Evolutionary conservation across 2,113 vertebrate genomes (phyloP), one percentile per base, ranked within the genome.

Genomic region (Glaucomys volans): DNA sequence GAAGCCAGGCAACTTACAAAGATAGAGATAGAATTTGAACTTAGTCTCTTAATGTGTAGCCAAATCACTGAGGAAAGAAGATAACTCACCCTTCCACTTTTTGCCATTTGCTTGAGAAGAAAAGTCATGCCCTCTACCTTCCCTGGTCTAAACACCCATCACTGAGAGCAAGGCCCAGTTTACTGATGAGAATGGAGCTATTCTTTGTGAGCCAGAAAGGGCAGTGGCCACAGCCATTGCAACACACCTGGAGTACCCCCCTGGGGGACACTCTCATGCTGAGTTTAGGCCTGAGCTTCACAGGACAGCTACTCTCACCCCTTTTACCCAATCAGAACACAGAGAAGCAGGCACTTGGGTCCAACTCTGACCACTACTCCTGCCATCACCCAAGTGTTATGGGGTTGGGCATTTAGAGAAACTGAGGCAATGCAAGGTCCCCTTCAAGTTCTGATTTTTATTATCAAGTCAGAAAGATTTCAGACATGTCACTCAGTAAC

Each of bases 221-320:
- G n/a, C 4, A 4, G 64, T 11, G 32, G 28, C 22, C 16, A 0
- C 0, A 32, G 1, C 42, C 42, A 69, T 37, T 54, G 4, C 0
- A 16, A 35, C 5, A 52, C 18, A 30, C 4, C 47, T 57, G 47
- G 4, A 54, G 17, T 13, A 30, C 13, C 30, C 20, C 22, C 32
- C 3, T 5, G 0, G 1, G 35, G 59, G 32, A 3, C 42, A 47
- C 37, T 92, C 54, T 40, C 30, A 6, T 2, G 17, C 54, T 17
- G 40, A 80, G 26, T 12, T 18, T 71, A 54, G 47, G 37, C 72
- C n/a, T 4, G 5, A 18, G 50, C 28, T 13, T 74, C 42, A 2
- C 4, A 30, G 16, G 26, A 66, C 1, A 69, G n/a, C 32, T 26
- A 5, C 35, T 47, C 14, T 83, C 54, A 12, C 12, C 30, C 13